Percentiles rank a stretch among this genome's conserved stretches.
Evolutionary conservation across 1,140 invertebrate species (phyloP).

Genomic region (Wasmannia auropunctata): DNA sequence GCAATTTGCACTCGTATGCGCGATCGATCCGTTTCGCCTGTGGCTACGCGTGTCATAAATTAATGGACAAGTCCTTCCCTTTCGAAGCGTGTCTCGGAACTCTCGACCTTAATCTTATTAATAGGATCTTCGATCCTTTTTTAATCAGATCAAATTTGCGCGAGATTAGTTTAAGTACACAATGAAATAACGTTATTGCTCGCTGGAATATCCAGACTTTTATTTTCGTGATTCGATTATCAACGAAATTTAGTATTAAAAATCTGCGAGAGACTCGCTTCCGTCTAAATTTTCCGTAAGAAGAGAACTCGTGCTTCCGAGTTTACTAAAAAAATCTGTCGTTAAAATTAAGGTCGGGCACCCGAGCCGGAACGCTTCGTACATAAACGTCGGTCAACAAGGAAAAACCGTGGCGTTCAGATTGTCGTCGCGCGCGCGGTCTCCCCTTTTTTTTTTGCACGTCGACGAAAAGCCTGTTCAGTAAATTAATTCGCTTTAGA

Average conservation of each 20-base stretch:
- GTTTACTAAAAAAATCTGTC: neutral
- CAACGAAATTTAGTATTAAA: constrained; percentile 4
- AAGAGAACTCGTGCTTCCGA: neutral
- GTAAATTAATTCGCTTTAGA: constrained; percentile 30
- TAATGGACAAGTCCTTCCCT: neutral
- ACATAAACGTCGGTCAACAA: neutral
- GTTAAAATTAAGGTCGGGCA: constrained; percentile 34
- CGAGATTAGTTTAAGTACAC: neutral
- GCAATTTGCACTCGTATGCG: neutral
- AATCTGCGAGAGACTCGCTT: neutral
- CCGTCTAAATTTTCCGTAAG: neutral
- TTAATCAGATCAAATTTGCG: constrained; percentile 3
- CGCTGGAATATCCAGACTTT: neutral
- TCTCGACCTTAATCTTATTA: constrained; percentile 7
- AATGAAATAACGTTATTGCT: neutral
- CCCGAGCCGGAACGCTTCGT: neutral
- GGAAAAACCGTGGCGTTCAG: neutral
- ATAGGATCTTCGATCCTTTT: neutral
- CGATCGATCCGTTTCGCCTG: constrained; percentile 6
- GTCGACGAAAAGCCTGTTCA: neutral
- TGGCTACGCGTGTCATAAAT: constrained; percentile 4
- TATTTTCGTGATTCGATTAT: neutral
- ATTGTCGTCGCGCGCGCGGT: neutral
- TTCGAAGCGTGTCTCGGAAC: neutral
- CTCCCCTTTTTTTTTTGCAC: neutral